phyloP scores from a whole-genome alignment of 1,140 invertebrate genomes.

The Tetramorium parvispinum region DNA sequence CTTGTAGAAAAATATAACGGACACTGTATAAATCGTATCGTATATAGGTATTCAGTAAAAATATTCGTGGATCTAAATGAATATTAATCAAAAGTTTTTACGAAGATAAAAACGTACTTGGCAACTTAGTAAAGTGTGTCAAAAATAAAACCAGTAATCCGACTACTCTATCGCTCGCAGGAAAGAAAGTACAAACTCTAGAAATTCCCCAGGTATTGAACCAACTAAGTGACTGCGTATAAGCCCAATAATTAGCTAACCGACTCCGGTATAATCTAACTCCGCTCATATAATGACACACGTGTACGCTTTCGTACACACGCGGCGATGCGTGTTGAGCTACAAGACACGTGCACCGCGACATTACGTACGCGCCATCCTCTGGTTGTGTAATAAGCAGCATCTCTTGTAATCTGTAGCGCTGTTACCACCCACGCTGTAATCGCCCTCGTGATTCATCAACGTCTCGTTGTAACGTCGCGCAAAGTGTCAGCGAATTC shows the following conservation, averaged over 20 bases:
- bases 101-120: too few relatives aligned
- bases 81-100: neutral
- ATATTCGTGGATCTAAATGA: neutral
- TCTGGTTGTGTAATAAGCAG: conserved; percentile 58
- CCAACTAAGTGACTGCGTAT: conserved; percentile 13
- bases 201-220: conserved; percentile 31
- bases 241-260: conserved; percentile 54
- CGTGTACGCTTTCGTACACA: conserved; percentile 40
- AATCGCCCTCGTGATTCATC: conserved; percentile 51
- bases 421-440: conserved; percentile 35
- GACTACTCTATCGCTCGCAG: neutral
- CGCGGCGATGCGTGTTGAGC: conserved; percentile 47
- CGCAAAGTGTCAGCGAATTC: neutral
- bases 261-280: conserved; percentile 38
- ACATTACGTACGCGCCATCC: conserved; percentile 51
- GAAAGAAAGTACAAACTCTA: neutral
- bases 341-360: conserved; percentile 49
- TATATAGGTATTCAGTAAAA: too few relatives aligned
- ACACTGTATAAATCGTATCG: neutral
- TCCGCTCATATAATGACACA: conserved; percentile 44
- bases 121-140: neutral
- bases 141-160: neutral
- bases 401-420: conserved; percentile 53
- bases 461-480: conserved; percentile 53
- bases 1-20: neutral